Evolutionary conservation across 2,113 vertebrate genomes (phyloP).

Genomic region (Craseonycteris thonglongyai): DNA sequence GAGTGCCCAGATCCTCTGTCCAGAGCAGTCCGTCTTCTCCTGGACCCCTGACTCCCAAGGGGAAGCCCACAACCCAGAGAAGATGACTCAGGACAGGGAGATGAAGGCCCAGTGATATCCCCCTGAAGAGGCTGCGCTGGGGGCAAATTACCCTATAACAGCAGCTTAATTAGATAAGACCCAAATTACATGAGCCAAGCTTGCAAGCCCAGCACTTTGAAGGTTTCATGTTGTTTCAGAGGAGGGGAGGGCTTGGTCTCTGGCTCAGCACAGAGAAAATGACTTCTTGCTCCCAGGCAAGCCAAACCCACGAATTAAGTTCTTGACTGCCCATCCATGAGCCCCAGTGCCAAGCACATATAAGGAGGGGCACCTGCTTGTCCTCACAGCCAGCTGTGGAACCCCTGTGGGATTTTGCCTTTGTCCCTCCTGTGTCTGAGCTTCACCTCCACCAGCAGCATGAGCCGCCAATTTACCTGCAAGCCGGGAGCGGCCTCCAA

Average conservation of each 20-base stretch:
- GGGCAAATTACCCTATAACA: conserved; percentile 66
- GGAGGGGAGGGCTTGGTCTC: conserved; percentile 58
- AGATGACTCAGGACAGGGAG: not conserved
- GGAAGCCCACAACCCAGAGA: not conserved
- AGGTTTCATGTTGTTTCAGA: conserved; percentile 70
- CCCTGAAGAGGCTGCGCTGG: conserved; percentile 34
- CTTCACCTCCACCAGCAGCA: conserved; percentile 27
- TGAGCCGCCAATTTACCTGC: conserved; percentile 69
- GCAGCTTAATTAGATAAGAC: conserved; percentile 71
- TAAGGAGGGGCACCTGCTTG: conserved; percentile 54
- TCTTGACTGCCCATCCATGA: conserved; percentile 24
- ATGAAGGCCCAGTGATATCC: conserved; percentile 4
- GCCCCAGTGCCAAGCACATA: conserved; percentile 42
- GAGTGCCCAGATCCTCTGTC: not conserved
- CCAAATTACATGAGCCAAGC: conserved; percentile 71
- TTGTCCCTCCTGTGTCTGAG: not conserved
- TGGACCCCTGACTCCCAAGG: not conserved
- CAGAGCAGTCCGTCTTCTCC: not conserved
- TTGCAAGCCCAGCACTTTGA: conserved; percentile 73
- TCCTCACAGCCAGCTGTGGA: not conserved
- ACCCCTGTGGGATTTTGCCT: conserved; percentile 11
- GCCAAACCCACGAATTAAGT: conserved; percentile 69
- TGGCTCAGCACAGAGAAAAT: conserved; percentile 71
- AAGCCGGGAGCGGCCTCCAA: conserved; percentile 42
- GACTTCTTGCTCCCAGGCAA: conserved; percentile 74